Conservation (phyloP, 2,888 invertebrate genomes). For the Clivina fossor region DNA sequence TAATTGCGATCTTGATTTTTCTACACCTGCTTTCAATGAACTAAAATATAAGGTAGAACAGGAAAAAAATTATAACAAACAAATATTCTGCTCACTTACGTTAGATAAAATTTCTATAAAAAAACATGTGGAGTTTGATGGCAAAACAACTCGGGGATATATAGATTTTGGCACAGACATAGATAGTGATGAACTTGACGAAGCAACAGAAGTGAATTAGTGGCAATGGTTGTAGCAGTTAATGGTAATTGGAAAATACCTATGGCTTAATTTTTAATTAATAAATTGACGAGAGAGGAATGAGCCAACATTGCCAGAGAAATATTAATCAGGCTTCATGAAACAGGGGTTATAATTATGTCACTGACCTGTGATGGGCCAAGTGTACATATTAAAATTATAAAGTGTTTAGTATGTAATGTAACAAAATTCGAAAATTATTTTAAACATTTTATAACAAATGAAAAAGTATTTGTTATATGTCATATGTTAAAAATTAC, state of each 20-base stretch:
- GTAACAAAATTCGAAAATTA: not conserved
- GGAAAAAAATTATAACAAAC: too few species aligned
- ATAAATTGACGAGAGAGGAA: not conserved
- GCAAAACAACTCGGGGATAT: not conserved
- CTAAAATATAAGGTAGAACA: not conserved
- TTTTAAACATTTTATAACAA: not conserved
- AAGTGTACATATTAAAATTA: not conserved
- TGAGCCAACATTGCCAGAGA: not conserved
- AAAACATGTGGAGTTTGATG: too few species aligned
- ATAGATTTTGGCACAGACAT: not conserved
- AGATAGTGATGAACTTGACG: not conserved
- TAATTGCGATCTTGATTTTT: not conserved
- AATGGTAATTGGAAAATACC: not conserved
- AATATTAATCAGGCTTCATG: not conserved
- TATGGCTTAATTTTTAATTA: not conserved
- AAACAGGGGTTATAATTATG: constrained; percentile 1
- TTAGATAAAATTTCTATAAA: too few species aligned
- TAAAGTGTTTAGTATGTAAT: not conserved
- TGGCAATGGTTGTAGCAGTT: not conserved
- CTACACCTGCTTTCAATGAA: not conserved
- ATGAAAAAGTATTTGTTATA: not conserved
- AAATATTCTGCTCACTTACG: too few species aligned
- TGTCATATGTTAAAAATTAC: constrained; percentile 1
- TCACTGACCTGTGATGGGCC: constrained; percentile 1
- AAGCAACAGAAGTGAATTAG: not conserved